A percentile compares a stretch with the other conserved stretches of the same genome.
Conservation (phyloP, 2,797 vertebrate species). For the Lindbergichthys nudifrons region DNA sequence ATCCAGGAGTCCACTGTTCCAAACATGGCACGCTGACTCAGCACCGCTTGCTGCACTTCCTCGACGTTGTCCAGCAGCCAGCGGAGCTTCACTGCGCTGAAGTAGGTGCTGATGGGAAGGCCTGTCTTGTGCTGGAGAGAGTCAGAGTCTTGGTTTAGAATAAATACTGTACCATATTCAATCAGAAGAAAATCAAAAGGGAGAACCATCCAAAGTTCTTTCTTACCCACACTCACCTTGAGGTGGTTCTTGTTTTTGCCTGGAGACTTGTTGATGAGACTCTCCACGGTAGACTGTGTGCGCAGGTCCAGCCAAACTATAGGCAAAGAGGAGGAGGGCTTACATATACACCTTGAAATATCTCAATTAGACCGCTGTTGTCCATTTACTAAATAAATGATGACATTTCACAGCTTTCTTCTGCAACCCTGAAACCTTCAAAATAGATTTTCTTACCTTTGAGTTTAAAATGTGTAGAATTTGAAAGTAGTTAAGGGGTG, state of each 20-base stretch:
- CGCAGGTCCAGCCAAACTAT: constrained; percentile 95
- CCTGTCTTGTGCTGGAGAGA: constrained; percentile 89
- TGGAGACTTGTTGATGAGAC: constrained; percentile 90
- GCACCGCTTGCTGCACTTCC: constrained; percentile 86
- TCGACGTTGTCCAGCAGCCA: constrained; percentile 94
- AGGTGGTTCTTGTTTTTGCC: constrained; percentile 90
- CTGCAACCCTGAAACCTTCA: neutral
- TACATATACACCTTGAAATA: neutral
- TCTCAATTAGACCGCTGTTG: neutral
- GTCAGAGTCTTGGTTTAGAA: neutral
- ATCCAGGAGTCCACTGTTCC: constrained; percentile 97
- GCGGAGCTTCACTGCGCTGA: constrained; percentile 94
- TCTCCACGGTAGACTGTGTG: constrained; percentile 94
- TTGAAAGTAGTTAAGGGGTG: too few species aligned
- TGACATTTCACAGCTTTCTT: neutral
- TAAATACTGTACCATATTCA: neutral
- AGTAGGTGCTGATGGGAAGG: constrained; percentile 95
- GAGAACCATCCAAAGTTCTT: neutral
- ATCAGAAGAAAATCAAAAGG: neutral
- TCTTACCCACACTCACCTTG: constrained; percentile 83
- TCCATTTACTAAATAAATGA: neutral
- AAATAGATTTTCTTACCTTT: too few species aligned
- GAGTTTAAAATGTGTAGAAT: too few species aligned
- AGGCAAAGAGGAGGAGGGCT: neutral
- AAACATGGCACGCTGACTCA: constrained; percentile 88